These are phyloP conservation scores for Drosophila suzukii DNA, from an alignment of 1,140 invertebrate genomes.

Conservation along the genomic window DNA sequence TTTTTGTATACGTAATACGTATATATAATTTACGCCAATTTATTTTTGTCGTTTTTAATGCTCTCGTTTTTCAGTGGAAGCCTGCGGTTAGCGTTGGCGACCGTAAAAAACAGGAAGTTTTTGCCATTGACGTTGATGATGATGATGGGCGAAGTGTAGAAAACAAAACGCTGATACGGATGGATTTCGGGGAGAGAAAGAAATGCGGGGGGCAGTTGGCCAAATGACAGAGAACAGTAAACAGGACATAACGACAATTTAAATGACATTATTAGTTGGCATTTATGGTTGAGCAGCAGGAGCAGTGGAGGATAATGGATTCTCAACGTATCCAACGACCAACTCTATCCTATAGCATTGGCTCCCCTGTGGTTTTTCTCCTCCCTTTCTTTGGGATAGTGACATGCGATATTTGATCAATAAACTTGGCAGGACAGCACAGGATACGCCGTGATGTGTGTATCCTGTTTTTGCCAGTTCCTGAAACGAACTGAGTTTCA, in stretches of 20 bases:
- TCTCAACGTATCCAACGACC: neutral
- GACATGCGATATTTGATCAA: conserved; percentile 81
- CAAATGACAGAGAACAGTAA: conserved; percentile 61
- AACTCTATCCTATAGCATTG: conserved; percentile 10
- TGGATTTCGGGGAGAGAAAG: neutral
- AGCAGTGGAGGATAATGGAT: conserved; percentile 27
- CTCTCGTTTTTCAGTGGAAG: conserved; percentile 19
- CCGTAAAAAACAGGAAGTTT: conserved; percentile 43
- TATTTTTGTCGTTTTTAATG: conserved; percentile 69
- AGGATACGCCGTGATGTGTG: conserved; percentile 39
- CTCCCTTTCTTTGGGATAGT: conserved; percentile 24
- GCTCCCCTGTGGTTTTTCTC: conserved; percentile 17
- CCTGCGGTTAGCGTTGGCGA: conserved; percentile 21
- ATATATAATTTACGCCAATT: conserved; percentile 70
- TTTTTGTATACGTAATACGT: conserved; percentile 3
- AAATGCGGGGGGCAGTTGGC: conserved; percentile 12
- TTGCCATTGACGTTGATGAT: conserved; percentile 40
- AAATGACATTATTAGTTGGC: conserved; percentile 79
- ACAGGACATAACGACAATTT: conserved; percentile 76
- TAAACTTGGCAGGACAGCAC: conserved; percentile 52
- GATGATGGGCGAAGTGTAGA: conserved; percentile 18
- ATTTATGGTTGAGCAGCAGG: conserved; percentile 50
- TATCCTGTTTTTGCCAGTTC: conserved; percentile 60
- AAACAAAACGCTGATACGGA: conserved; percentile 21
- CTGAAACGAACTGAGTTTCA: conserved; percentile 17